Percentiles rank a stretch among this genome's conserved stretches.
Conservation (phyloP, 2,113 vertebrate genomes). For the Desmodus rotundus region DNA sequence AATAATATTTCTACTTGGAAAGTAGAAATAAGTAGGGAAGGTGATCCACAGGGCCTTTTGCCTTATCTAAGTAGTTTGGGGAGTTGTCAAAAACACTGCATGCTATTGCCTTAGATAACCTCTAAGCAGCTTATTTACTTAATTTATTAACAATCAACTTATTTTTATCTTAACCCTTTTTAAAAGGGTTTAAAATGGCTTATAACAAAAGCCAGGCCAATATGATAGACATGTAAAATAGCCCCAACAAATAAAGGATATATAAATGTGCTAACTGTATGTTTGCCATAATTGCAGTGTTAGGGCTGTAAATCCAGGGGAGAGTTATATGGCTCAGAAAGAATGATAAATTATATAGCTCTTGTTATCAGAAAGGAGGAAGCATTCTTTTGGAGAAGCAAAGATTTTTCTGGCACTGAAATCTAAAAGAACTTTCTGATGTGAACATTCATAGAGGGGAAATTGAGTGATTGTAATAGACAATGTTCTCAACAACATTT, state of each 20-base stretch:
- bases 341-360: background rate
- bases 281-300: background rate
- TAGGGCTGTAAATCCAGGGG: background rate
- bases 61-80: background rate
- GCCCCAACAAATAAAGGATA: background rate
- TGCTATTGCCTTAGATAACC: background rate
- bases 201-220: conserved; percentile 8
- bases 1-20: too few species aligned
- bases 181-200: background rate
- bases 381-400: conserved; percentile 17
- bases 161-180: background rate
- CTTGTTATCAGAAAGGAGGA: conserved; percentile 41
- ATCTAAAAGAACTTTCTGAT: conserved; percentile 51
- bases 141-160: background rate
- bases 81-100: background rate
- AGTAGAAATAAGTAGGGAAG: background rate
- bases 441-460: background rate
- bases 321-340: conserved; percentile 3
- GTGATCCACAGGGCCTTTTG: background rate
- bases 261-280: background rate
- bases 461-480: conserved; percentile 25
- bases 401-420: conserved; percentile 51
- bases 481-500: conserved; percentile 36
- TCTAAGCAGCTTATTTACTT: background rate
- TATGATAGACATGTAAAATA: conserved; percentile 6